Conservation (phyloP, 1,140 invertebrate genomes). For the Hormaphis cornu region DNA sequence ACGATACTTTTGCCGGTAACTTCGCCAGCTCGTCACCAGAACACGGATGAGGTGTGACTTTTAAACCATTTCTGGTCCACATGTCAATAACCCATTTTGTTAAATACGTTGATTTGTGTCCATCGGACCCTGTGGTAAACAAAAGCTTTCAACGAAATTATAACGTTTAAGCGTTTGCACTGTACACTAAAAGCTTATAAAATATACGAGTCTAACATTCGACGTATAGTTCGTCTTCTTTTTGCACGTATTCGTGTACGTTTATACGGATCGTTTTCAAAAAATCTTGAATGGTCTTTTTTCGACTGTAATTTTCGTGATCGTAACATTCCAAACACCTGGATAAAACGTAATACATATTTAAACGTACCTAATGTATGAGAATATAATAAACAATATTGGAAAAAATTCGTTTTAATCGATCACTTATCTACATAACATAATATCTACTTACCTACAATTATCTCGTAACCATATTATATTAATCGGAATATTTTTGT, state of each 20-base stretch:
- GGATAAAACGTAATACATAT: too few species aligned
- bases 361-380: too few species aligned
- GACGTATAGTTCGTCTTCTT: not conserved
- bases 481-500: not conserved
- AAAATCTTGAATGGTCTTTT: not conserved
- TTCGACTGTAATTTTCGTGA: not conserved
- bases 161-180: not conserved
- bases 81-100: slow-evolving; percentile 11
- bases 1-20: not conserved
- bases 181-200: not conserved
- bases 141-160: not conserved
- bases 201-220: not conserved
- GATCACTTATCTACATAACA: not conserved
- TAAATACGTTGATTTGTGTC: slow-evolving; percentile 20
- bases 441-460: slow-evolving; percentile 27
- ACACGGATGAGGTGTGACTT: not conserved
- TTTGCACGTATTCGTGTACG: not conserved
- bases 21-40: not conserved
- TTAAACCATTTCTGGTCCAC: not conserved
- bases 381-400: too few species aligned
- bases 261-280: not conserved
- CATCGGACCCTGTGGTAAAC: slow-evolving; percentile 29
- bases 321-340: slow-evolving; percentile 14
- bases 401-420: not conserved
- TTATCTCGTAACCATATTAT: slow-evolving; percentile 28